Base-by-base conservation (phyloP, 2,797 vertebrate genomes). In the Micropoecilia bifurca region DNA sequence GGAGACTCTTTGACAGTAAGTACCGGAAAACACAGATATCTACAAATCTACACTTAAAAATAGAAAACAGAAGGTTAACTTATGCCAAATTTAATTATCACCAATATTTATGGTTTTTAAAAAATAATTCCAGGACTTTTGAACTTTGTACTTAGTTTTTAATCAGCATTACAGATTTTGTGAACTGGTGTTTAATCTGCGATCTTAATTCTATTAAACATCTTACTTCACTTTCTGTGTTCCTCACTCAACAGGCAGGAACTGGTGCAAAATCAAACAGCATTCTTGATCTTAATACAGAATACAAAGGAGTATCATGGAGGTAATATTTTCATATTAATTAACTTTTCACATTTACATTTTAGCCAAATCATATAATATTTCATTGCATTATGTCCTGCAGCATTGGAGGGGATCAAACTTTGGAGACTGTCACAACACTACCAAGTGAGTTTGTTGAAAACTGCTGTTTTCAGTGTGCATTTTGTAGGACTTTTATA, bases 241-340 rank as follows among this genome's bases (percentile, higher is more conserved):
- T 57, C 13, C 83, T 3, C 68, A 71, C 75, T 84, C 74, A 69
- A 28, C 84, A 98, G 98, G 91, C 94, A 73, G 98, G 91, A 2
- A 83, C 89, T 6, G 97, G 96, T 22, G 97, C 96, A 30, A 95
- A 91, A 78, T 87, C 95, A 61, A 89, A 82, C 16, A 93, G 76
- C 48, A 8, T 95, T 46, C 46, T 87, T 0, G 80, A 91, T 4
- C 63, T 92, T 4, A 79, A 53, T n/a, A 93, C 12, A n/a, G 82
- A 95, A 18, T 97, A 96, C 91, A 96, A 82, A 84, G 97, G 97
- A 16, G 89, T 97, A 2, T 97, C 97, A 6, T 98, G 97, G 97
- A 97, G 97, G 97, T 98, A 53, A 88, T 90, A 5, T 14, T 14
- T 43, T 8, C 14, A 39, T 14, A 18, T 13, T 36, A 45, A 33